Conservation (phyloP, 2,888 invertebrate species). For the Agonum fuliginosum region DNA sequence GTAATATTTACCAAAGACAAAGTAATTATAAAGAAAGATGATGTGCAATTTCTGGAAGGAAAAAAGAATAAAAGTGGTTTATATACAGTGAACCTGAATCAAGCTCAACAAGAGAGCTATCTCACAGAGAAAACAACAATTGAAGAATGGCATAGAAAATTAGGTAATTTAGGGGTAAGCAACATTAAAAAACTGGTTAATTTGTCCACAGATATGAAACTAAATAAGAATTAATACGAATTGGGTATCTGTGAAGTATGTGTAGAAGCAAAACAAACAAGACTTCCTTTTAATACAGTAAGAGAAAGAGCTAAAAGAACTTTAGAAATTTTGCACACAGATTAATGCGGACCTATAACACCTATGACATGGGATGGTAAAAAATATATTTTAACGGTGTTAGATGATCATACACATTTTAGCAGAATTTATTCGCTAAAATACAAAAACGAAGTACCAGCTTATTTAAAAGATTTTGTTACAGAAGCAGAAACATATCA, state of each 20-base stretch:
- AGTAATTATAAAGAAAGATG: not conserved
- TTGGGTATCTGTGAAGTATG: conserved; percentile 67
- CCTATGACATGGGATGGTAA: conserved; percentile 65
- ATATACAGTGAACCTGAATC: conserved; percentile 7
- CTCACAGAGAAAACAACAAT: not conserved
- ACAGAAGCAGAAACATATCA: conserved; percentile 31
- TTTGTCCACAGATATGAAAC: not conserved
- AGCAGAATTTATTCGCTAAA: conserved; percentile 65
- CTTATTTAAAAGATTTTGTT: conserved; percentile 14
- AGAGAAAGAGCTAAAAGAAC: conserved; percentile 66
- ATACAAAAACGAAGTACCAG: conserved; percentile 13
- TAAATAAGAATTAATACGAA: conserved; percentile 23
- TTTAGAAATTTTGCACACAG: conserved; percentile 67
- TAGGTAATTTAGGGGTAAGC: too few species aligned
- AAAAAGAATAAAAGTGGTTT: conserved; percentile 22
- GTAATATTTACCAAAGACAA: conserved; percentile 19
- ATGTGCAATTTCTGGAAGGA: conserved; percentile 19
- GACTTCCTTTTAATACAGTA: conserved; percentile 66
- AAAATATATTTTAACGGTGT: conserved; percentile 67
- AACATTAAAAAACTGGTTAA: conserved; percentile 50
- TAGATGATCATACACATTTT: conserved; percentile 69
- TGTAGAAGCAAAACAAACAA: conserved; percentile 67
- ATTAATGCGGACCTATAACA: conserved; percentile 67
- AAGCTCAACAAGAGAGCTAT: not conserved
- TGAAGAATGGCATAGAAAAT: conserved; percentile 57